phyloP scores from a whole-genome alignment of 2,797 vertebrate species.

The Takifugu rubripes region DNA sequence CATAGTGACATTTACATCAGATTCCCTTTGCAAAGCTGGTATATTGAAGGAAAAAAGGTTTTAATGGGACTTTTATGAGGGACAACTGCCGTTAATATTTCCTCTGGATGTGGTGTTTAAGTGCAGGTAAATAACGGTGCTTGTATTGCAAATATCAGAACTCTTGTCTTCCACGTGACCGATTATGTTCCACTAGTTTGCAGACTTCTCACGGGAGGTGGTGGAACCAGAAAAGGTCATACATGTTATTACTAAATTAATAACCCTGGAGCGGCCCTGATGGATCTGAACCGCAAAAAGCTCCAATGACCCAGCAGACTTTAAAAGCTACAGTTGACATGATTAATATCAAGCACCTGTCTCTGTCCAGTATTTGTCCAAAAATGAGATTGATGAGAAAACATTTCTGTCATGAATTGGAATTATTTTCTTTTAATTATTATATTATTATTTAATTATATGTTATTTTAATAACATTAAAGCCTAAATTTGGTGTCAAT shows the following conservation, averaged over 20 bases:
- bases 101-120: not conserved
- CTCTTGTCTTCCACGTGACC: too few species aligned
- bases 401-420: too few species aligned
- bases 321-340: not conserved
- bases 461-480: too few species aligned
- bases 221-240: not conserved
- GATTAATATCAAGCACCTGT: too few species aligned
- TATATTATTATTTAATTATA: too few species aligned
- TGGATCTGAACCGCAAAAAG: not conserved
- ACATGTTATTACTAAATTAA: slow-evolving; percentile 2
- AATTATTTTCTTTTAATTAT: too few species aligned
- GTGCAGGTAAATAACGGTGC: not conserved
- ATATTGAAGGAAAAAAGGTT: not conserved
- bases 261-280: not conserved
- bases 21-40: not conserved
- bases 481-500: too few species aligned
- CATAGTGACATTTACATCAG: slow-evolving; percentile 42
- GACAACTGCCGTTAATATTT: not conserved
- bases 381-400: too few species aligned
- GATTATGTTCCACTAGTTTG: too few species aligned
- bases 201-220: not conserved
- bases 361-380: too few species aligned
- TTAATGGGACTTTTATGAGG: too few species aligned
- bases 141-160: not conserved
- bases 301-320: not conserved